Evolutionary conservation across 2,888 invertebrate species (phyloP), one percentile per base, ranked within the genome.

Genomic region (Ennomos erosarius): DNA sequence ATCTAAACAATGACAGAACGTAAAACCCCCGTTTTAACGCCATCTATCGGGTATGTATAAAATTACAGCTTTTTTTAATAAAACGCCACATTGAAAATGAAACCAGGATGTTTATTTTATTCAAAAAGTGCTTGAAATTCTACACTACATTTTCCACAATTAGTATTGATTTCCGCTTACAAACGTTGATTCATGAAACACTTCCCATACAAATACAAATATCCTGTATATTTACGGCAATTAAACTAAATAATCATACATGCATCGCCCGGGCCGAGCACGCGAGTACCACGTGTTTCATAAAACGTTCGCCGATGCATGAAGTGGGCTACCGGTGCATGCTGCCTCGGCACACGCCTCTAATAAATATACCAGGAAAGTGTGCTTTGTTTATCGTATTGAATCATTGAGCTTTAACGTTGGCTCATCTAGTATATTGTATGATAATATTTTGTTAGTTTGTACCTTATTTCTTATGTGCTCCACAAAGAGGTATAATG

Each of bases 261-360:
- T 57, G 57, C 59, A 42, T 52, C 45, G 47, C 46, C 49, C 34
- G 44, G 42, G 59, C 36, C 40, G 50, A 47, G 56, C 56, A 57
- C 64, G 51, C 53, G 62, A 43, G 55, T 43, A 45, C 62, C 65
- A 62, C 65, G 62, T 64, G 64, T 43, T 54, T 33, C 36, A 58
- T 59, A 67, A 56, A 57, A 43, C 59, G 59, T 44, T 61, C 68
- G 53, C 13, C 53, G 59, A 46, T 38, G 61, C 68, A 52, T 67
- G 62, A 62, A 63, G 68, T 57, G 59, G 56, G 60, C 64, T 55
- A 62, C 55, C 44, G 53, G 58, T 39, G 46, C 48, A 47, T 45
- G 12, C 43, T 51, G 53, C 59, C 38, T 60, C 40, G 59, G 54
- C 59, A 59, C 62, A 55, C 53, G 59, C 57, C 55, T 49, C 6